These are phyloP conservation scores for Diglossa cyanea DNA, from an alignment of 2,797 vertebrate genomes.

Conservation along the genomic window DNA sequence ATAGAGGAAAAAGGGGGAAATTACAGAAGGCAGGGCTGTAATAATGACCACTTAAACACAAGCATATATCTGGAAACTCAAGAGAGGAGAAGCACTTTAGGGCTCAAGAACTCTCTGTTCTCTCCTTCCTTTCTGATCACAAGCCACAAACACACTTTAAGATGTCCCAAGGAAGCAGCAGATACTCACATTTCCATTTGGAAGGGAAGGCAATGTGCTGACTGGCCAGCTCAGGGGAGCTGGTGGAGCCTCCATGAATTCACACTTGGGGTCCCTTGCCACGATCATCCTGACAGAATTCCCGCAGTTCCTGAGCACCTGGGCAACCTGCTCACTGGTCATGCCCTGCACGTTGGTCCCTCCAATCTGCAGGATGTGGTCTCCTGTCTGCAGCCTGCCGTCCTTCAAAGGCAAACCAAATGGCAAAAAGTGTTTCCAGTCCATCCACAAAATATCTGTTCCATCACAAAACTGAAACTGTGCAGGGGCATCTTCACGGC, in stretches of 20 bases:
- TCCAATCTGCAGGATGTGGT: constrained; percentile 92
- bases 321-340: constrained; percentile 91
- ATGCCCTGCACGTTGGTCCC: constrained; percentile 87
- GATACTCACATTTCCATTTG: constrained; percentile 70
- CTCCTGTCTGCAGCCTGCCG: constrained; percentile 89
- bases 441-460: neutral
- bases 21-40: neutral
- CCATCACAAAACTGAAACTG: neutral
- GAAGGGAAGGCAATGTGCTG: constrained; percentile 61
- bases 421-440: neutral
- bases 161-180: neutral
- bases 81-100: neutral
- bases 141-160: neutral
- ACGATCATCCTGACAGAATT: constrained; percentile 87
- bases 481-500: neutral
- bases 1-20: neutral
- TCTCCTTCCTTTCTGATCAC: neutral
- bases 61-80: neutral
- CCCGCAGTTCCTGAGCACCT: constrained; percentile 90
- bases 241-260: constrained; percentile 63
- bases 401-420: constrained; percentile 77
- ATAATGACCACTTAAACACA: constrained; percentile 18
- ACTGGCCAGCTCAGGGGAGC: constrained; percentile 81
- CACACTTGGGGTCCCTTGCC: constrained; percentile 82
- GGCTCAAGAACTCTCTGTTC: neutral